Evolutionary conservation across 2,888 invertebrate genomes (phyloP), one percentile per base, ranked within the genome.

Genomic region (Drosophila neonasuta): DNA sequence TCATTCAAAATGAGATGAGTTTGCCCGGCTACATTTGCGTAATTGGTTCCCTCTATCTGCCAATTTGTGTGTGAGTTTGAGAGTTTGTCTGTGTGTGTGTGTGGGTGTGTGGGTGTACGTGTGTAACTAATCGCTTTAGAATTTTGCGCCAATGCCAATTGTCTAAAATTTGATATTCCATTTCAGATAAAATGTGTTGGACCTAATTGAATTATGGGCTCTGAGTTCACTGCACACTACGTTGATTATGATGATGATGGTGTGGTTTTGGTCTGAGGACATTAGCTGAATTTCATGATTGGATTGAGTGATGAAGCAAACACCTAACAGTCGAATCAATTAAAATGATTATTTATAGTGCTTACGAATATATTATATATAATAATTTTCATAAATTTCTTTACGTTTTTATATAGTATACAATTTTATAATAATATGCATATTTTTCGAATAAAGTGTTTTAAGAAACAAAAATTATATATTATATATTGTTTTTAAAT

Each of bases 121-220:
- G 39, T 24, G 36, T 29, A 32, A 32, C 15, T 70, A 75, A 77
- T 77, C 59, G 51, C 20, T 49, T 66, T 77, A 57, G 56, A 45
- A 64, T 46, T 64, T 56, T 11, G 8, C 42, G 24, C 41, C 56
- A 49, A 59, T 60, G 52, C 11, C 48, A 60, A 79, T 85, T 79
- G 29, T 7, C n/a, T 67, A 50, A 64, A 71, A 82, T 71, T 82
- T 67, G 77, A 85, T 74, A 71, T 85, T 71, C 64, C 64, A 85
- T 68, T 82, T 59, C 24, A 61, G 68, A 82, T 79, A 71, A 79
- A 63, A 34, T 45, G 63, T 55, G 30, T 50, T 56, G 74, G 45
- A 41, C 51, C 36, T 57, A 80, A 82, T 71, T 81, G 50, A 79
- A 63, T 84, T 78, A 52, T 46, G 42, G 17, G 30, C 24, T 48